Evolutionary conservation across 1,140 invertebrate genomes (phyloP), one percentile per base, ranked within the genome.

Genomic region (Oryzaephilus surinamensis): DNA sequence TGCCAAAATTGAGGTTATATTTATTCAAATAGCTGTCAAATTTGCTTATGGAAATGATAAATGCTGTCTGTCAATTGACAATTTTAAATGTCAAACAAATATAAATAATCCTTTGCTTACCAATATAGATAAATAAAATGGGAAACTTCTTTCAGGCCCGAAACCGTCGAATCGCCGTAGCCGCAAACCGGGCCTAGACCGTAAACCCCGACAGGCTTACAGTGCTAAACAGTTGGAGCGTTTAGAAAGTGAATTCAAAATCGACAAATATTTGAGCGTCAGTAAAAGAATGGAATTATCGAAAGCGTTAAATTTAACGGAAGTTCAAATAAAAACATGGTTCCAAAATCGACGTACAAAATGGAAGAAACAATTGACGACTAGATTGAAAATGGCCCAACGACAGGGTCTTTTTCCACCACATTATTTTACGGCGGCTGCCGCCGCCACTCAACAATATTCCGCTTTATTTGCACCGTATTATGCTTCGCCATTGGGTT

Each of bases 241-340:
- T 45, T 69, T 97, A 2, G 92, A 97, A 66, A 73, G 78, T 1
- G 91, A 96, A 69, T 96, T 97, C 57, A 94, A 93, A 67, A 68
- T 84, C 29, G 92, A 97, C 63, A 95, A 96, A 61, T 97, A 96
- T 59, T 66, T 96, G 6, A 95, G 89, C 57, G 92, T 97, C 0
- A 91, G 82, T 43, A 97, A 96, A 65, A 67, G 93, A 29, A 82
- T 94, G 79, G 89, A 97, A 51, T 65, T 97, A 1, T 93, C 90
- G 0, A 88, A 90, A 60, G 77, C 78, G 0, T 58, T 97, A 5
- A 83, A 78, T 38, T 63, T 97, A 7, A 95, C 91, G 0, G 93
- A 97, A 67, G 91, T 94, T 2, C 92, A 97, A 69, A 93, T 97
- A 37, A 97, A 97, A 61, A 97, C 92, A 0, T 97, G 92, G 92